Base-by-base conservation (phyloP, 2,888 invertebrate species). In the Ametastegia equiseti region DNA sequence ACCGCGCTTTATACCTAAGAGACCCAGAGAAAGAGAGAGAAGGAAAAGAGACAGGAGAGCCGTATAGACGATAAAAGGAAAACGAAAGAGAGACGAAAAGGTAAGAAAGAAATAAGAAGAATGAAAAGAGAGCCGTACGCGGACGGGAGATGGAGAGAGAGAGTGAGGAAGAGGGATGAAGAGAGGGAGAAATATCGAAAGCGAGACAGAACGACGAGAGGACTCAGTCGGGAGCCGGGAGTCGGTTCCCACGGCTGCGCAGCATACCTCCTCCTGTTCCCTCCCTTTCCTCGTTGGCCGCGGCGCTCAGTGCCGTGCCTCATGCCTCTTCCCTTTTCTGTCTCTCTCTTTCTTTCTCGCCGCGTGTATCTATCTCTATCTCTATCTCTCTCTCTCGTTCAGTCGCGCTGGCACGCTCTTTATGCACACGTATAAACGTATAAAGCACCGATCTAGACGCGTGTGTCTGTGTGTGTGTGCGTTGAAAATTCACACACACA, bases 211-310 rank as follows among this genome's bases (percentile, higher is more conserved):
- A 82, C 83, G 84, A 82, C n/a, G 85, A 81, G 81, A 84, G 80
- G 80, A 84, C 80, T 82, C 82, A 83, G 86, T 88, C 88, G 88
- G 87, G 86, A 88, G 90, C 89, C 86, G 87, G 90, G 86, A 88
- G 90, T 89, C 86, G 87, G 90, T 90, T 90, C 91, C 90, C 90
- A 90, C 90, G 90, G 88, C 90, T 88, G 88, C 88, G 87, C 88
- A 87, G 88, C 88, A 88, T 88, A 88, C 88, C 88, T 88, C 88
- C 88, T 87, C 89, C 87, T 88, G 86, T 87, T 87, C 86, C 80
- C 77, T 86, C 85, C 82, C 80, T 81, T 69, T 54, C 42, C 67
- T 50, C 80, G 81, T 57, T 81, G 79, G 42, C 60, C 30, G 82
- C 47, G 65, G 33, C 81, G 75, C 60, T 67, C 57, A 15, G 60